Evolutionary conservation across 2,797 vertebrate genomes (phyloP).

Genomic region (Rhinella marina): DNA sequence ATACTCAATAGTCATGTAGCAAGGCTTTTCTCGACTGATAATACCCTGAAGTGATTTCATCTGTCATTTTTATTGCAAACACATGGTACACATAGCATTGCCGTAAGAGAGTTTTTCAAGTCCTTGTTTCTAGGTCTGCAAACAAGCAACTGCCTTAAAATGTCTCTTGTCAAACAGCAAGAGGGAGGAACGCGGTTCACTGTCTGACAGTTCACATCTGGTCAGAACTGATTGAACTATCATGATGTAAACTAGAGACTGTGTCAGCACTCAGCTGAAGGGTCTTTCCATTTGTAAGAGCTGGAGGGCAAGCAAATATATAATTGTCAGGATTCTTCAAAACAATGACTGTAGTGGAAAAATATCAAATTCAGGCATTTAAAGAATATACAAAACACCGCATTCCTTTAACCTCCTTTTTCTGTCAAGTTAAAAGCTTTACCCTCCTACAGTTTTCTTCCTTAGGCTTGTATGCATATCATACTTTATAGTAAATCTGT

Average conservation of each 20-base stretch:
- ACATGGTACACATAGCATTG: not conserved
- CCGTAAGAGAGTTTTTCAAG: not conserved
- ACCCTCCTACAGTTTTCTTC: not conserved
- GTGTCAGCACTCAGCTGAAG: slow-evolving; percentile 46
- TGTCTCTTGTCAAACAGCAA: slow-evolving; percentile 34
- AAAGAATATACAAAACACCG: not conserved
- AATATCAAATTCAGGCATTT: not conserved
- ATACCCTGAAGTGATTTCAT: not conserved
- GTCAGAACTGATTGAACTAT: slow-evolving; percentile 24
- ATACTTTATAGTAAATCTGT: not conserved
- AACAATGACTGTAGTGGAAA: slow-evolving; percentile 11
- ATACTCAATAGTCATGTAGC: not conserved
- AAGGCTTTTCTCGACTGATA: not conserved
- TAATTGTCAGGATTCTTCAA: slow-evolving; percentile 9
- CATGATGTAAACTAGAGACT: slow-evolving; percentile 46
- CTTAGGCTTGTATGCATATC: not conserved
- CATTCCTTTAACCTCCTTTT: not conserved
- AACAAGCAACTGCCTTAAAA: slow-evolving; percentile 31
- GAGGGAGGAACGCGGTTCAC: not conserved
- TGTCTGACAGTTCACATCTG: slow-evolving; percentile 49
- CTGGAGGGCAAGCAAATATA: slow-evolving; percentile 29
- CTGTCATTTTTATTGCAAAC: slow-evolving; percentile 23
- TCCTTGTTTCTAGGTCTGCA: not conserved
- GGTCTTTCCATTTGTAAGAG: slow-evolving; percentile 46
- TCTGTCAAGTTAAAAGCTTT: not conserved